A percentile compares a stretch with the other conserved stretches of the same genome.
Conservation (phyloP, 2,888 invertebrate genomes). For the Agrochola lota region DNA sequence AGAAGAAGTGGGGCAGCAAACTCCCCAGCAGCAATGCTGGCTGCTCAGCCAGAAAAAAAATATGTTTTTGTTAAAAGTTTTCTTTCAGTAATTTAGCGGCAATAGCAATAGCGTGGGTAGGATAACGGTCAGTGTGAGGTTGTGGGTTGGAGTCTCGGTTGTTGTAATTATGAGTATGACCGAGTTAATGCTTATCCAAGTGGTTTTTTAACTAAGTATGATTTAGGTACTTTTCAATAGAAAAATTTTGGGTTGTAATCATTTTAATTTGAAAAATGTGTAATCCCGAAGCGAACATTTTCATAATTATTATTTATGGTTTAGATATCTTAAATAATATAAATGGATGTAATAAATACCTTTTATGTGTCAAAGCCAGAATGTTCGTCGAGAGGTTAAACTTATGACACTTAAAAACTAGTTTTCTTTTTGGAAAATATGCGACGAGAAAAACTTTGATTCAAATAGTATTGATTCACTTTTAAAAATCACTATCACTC, state of each 20-base stretch:
- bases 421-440: background rate
- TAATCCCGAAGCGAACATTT: background rate
- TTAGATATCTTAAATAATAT: background rate
- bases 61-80: background rate
- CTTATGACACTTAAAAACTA: background rate
- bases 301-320: too few relatives aligned
- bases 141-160: background rate
- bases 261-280: background rate
- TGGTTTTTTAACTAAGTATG: background rate
- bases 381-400: background rate
- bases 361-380: background rate
- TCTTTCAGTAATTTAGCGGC: background rate
- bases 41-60: too few relatives aligned
- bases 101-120: background rate
- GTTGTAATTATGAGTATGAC: background rate
- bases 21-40: too few relatives aligned
- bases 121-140: too few relatives aligned
- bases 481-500: background rate
- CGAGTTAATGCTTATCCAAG: background rate
- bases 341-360: constrained; percentile 20
- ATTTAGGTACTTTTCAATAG: background rate
- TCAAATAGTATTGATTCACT: background rate
- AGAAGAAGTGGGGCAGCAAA: too few relatives aligned
- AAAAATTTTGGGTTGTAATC: background rate
- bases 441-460: background rate